Conservation (phyloP, 92 coral and sea anemone genomes). For the Phenganax marumi region DNA sequence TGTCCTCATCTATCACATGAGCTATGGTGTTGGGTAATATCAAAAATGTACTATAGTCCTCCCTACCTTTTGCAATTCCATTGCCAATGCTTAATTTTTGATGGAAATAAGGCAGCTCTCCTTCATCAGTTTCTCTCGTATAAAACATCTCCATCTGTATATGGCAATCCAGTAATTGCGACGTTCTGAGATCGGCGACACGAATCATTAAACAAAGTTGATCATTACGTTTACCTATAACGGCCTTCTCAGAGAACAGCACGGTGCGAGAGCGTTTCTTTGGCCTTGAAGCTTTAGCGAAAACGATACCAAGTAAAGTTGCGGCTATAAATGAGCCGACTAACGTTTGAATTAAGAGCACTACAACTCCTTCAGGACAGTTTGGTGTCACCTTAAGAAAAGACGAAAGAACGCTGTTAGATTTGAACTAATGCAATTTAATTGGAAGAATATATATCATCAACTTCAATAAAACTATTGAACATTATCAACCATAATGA, state of each 20-base stretch:
- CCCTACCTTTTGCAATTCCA: constrained; percentile 64
- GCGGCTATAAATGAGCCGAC: constrained; percentile 66
- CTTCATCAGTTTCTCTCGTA: constrained; percentile 63
- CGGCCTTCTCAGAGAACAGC: constrained; percentile 82
- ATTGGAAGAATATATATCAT: too few species aligned
- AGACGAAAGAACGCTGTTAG: constrained; percentile 64
- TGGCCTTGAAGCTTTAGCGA: constrained; percentile 92
- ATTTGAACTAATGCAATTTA: too few species aligned
- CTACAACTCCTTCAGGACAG: constrained; percentile 83
- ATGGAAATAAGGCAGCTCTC: constrained; percentile 67
- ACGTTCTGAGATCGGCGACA: constrained; percentile 79
- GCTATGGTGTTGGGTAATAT: constrained; percentile 83
- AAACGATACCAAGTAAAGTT: constrained; percentile 79
- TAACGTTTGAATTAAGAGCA: constrained; percentile 71
- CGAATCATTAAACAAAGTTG: constrained; percentile 89
- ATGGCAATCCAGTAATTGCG: constrained; percentile 51
- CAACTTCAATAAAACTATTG: too few species aligned
- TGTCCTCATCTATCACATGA: constrained; percentile 85
- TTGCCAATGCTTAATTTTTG: constrained; percentile 71
- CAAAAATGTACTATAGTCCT: constrained; percentile 71
- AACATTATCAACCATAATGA: too few species aligned
- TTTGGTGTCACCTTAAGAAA: constrained; percentile 76
- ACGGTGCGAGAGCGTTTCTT: constrained; percentile 82
- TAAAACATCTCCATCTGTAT: constrained; percentile 31
- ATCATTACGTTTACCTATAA: constrained; percentile 82